phyloP scores from a whole-genome alignment of 2,797 vertebrate genomes.

The Sebastes alutus region DNA sequence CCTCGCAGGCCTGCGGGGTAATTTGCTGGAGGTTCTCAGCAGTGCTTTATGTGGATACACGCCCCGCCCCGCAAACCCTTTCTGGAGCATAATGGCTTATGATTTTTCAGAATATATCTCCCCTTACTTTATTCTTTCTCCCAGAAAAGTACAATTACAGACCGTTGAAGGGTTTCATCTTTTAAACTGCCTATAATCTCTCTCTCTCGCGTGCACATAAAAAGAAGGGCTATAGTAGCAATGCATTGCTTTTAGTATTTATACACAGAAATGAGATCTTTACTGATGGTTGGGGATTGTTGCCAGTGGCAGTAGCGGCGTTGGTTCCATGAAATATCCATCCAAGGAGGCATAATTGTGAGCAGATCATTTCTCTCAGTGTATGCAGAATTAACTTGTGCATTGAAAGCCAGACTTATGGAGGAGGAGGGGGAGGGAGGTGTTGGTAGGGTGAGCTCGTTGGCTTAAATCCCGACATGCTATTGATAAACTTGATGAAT shows the following conservation, averaged over 20 bases:
- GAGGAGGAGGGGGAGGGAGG: slow-evolving; percentile 49
- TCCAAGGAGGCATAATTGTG: slow-evolving; percentile 68
- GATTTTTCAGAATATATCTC: slow-evolving; percentile 91
- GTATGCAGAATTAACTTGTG: slow-evolving; percentile 73
- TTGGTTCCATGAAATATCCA: slow-evolving; percentile 72
- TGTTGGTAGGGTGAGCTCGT: slow-evolving; percentile 64
- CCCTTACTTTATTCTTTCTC: slow-evolving; percentile 65
- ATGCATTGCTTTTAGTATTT: slow-evolving; percentile 56
- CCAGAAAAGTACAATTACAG: slow-evolving; percentile 78
- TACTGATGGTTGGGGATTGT: slow-evolving; percentile 70
- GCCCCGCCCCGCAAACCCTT: slow-evolving; percentile 82
- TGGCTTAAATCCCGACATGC: slow-evolving; percentile 78
- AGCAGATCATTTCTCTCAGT: slow-evolving; percentile 59
- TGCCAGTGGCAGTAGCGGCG: slow-evolving; percentile 50
- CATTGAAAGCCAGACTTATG: slow-evolving; percentile 72
- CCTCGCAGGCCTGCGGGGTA: slow-evolving; percentile 94
- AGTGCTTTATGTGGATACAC: slow-evolving; percentile 92
- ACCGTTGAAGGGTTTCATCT: slow-evolving; percentile 74
- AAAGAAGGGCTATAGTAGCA: slow-evolving; percentile 56
- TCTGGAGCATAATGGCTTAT: slow-evolving; percentile 94
- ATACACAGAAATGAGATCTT: slow-evolving; percentile 67
- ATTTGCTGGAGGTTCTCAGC: slow-evolving; percentile 97
- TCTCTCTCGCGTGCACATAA: slow-evolving; percentile 64
- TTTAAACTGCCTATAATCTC: slow-evolving; percentile 69
- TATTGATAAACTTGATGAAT: slow-evolving; percentile 83